Percentiles rank a stretch among this genome's conserved stretches.
Evolutionary conservation across 2,888 invertebrate species (phyloP).

Genomic region (Brassicogethes aeneus): DNA sequence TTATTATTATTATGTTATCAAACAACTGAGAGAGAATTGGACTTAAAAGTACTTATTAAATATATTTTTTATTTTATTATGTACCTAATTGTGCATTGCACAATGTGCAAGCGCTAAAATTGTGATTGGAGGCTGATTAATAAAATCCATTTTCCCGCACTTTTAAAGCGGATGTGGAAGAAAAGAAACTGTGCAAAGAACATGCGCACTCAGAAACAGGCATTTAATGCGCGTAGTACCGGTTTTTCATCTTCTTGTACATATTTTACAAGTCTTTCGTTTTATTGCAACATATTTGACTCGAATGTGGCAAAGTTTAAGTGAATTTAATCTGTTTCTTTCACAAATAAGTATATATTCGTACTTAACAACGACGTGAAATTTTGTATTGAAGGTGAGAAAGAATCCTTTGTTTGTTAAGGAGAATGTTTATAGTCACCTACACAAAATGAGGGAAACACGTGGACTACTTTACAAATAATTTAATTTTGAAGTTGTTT

Average conservation of each 20-base stretch:
- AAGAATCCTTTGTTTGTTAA: constrained; percentile 21
- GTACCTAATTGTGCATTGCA: too few relatives aligned
- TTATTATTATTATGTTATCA: too few relatives aligned
- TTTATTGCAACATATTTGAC: constrained; percentile 25
- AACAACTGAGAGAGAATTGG: too few relatives aligned
- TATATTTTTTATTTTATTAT: too few relatives aligned
- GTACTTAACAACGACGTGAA: constrained; percentile 28
- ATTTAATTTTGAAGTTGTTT: too few relatives aligned
- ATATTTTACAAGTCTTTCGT: constrained; percentile 25
- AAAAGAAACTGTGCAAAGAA: constrained; percentile 7
- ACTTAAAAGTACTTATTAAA: too few relatives aligned
- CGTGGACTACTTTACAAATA: constrained; percentile 28
- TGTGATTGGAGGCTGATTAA: too few relatives aligned
- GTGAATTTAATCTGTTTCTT: constrained; percentile 19
- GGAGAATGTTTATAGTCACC: constrained; percentile 18
- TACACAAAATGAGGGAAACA: constrained; percentile 23
- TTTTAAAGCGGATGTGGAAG: not conserved
- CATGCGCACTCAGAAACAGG: constrained; percentile 16
- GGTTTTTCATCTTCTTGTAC: constrained; percentile 25
- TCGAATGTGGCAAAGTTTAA: constrained; percentile 33
- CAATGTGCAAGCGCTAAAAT: too few relatives aligned
- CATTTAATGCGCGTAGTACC: constrained; percentile 32
- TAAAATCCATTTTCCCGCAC: too few relatives aligned
- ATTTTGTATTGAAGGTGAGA: constrained; percentile 20
- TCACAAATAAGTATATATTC: constrained; percentile 18